Evolutionary conservation across 64 coral and sea anemone species (phyloP).

Genomic region (Montipora capricornis): DNA sequence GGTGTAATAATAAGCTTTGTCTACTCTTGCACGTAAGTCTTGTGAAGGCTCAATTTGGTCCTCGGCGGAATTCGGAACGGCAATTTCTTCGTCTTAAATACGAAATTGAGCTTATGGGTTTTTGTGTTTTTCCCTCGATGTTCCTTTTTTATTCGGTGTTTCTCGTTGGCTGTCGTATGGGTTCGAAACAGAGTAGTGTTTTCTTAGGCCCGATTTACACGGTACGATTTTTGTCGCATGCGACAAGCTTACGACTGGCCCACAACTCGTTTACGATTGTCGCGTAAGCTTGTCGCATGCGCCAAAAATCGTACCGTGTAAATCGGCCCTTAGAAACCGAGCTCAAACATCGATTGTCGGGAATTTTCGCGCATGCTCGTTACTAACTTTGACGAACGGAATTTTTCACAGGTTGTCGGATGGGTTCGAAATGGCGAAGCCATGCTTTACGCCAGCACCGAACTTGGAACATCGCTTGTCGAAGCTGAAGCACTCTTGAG

Average conservation of each 20-base stretch:
- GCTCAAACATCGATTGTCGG: neutral
- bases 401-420: constrained; percentile 81
- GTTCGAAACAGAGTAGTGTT: constrained; percentile 85
- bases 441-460: constrained; percentile 91
- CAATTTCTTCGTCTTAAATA: neutral
- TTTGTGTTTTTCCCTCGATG: neutral
- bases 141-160: neutral
- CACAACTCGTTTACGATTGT: too few relatives aligned
- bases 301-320: too few relatives aligned
- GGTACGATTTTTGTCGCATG: too few relatives aligned
- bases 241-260: too few relatives aligned
- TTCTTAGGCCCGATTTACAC: too few relatives aligned
- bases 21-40: too few relatives aligned
- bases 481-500: constrained; percentile 93
- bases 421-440: constrained; percentile 98
- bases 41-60: neutral
- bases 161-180: constrained; percentile 82
- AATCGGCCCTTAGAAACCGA: too few relatives aligned
- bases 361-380: neutral
- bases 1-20: neutral
- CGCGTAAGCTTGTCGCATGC: too few relatives aligned
- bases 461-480: constrained; percentile 89
- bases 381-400: neutral
- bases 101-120: too few relatives aligned
- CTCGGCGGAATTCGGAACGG: neutral